These are phyloP conservation scores for Coregonus sp. DNA, from an alignment of 2,797 vertebrate species.

Conservation along the genomic window DNA sequence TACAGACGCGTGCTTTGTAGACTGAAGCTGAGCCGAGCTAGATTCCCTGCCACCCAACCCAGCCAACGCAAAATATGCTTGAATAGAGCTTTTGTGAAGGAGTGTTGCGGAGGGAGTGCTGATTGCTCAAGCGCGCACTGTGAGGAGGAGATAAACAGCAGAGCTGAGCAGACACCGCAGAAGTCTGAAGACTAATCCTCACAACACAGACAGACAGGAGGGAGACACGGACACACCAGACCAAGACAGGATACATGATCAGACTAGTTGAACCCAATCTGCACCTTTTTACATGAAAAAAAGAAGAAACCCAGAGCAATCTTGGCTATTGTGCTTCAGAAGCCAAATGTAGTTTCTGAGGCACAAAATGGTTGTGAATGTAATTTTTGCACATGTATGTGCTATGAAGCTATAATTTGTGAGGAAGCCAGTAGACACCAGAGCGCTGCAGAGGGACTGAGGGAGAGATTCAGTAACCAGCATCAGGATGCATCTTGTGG, in stretches of 20 bases:
- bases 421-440: not conserved
- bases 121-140: conserved; percentile 43
- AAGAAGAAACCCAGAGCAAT: not conserved
- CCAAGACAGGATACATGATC: conserved; percentile 5
- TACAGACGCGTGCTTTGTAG: conserved; percentile 16
- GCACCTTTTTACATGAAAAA: not conserved
- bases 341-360: not conserved
- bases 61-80: conserved; percentile 26
- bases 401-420: conserved; percentile 9
- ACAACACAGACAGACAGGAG: conserved; percentile 13
- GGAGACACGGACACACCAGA: conserved; percentile 18
- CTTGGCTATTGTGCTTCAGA: not conserved
- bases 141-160: conserved; percentile 40
- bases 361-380: not conserved
- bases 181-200: conserved; percentile 3
- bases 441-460: not conserved
- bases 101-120: conserved; percentile 38
- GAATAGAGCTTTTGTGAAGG: conserved; percentile 64
- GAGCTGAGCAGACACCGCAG: conserved; percentile 2
- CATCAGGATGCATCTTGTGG: conserved; percentile 68
- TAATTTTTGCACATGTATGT: not conserved
- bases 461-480: not conserved
- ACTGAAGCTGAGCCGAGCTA: conserved; percentile 36
- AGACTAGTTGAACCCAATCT: conserved; percentile 10
- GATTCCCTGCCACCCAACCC: conserved; percentile 39